phyloP scores from a whole-genome alignment of 2,113 vertebrate genomes.

The Heterotis niloticus region DNA sequence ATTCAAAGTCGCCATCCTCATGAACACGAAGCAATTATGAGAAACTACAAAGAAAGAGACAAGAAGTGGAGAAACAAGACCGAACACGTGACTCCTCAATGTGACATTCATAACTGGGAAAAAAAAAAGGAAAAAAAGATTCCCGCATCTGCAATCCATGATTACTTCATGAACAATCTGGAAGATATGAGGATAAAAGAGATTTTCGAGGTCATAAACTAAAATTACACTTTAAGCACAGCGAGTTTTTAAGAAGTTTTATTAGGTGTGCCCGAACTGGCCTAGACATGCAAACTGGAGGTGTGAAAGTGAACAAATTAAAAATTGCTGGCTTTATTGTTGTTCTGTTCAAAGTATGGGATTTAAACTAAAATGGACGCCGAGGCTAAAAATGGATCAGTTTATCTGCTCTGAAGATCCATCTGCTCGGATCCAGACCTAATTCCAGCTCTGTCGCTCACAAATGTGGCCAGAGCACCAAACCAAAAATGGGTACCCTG shows the following conservation, averaged over 20 bases:
- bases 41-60: neutral
- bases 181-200: constrained; percentile 15
- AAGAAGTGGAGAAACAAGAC: neutral
- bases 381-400: neutral
- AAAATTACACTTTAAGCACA: neutral
- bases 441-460: too few relatives aligned
- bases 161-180: constrained; percentile 26
- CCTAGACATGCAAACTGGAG: neutral
- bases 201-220: constrained; percentile 18
- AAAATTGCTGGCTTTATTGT: neutral
- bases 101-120: neutral
- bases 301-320: neutral
- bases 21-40: neutral
- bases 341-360: neutral
- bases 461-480: too few relatives aligned
- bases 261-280: neutral
- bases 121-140: neutral
- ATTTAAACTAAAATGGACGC: neutral
- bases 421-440: too few relatives aligned
- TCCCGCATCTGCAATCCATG: constrained; percentile 23
- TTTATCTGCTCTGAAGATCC: too few relatives aligned
- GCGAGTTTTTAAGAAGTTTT: neutral
- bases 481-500: too few relatives aligned
- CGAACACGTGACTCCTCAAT: neutral
- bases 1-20: constrained; percentile 5